Conservation (phyloP, 2,888 invertebrate species). For the Phorcus lineatus region DNA sequence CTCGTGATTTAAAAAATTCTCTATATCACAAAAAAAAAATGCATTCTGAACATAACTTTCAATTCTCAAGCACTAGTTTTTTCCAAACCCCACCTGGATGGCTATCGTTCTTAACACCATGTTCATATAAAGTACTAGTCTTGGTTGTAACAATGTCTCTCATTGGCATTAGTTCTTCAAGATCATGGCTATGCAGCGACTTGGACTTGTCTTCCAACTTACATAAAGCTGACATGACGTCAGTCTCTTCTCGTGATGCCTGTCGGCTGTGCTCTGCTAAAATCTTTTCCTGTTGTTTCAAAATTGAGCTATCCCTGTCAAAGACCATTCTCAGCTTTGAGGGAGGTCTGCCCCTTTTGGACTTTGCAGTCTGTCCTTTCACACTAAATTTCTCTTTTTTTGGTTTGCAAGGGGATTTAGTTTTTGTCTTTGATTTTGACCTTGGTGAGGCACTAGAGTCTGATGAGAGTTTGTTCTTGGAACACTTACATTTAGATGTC, state of each 20-base stretch:
- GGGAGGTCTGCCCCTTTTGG: not conserved
- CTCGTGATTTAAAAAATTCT: too few relatives aligned
- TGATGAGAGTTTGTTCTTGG: too few relatives aligned
- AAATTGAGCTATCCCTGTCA: not conserved
- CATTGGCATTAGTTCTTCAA: not conserved
- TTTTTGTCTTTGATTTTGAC: too few relatives aligned
- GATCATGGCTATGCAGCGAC: not conserved
- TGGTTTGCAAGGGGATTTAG: too few relatives aligned
- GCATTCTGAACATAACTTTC: not conserved
- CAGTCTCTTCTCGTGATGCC: not conserved
- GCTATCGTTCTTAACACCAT: not conserved
- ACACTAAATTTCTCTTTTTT: too few relatives aligned
- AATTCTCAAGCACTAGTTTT: not conserved
- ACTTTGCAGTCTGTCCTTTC: not conserved
- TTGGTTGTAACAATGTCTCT: not conserved
- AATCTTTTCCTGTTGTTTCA: not conserved
- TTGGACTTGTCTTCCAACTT: not conserved
- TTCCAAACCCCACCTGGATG: slow-evolving; percentile 16
- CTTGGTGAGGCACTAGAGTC: too few relatives aligned
- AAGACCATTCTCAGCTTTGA: not conserved
- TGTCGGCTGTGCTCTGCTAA: not conserved
- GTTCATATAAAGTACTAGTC: not conserved
- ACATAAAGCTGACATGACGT: slow-evolving; percentile 9
- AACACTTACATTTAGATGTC: too few relatives aligned
- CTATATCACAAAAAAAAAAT: too few relatives aligned